Conservation (phyloP, 1,140 invertebrate genomes). For the Triops longicaudatus region DNA sequence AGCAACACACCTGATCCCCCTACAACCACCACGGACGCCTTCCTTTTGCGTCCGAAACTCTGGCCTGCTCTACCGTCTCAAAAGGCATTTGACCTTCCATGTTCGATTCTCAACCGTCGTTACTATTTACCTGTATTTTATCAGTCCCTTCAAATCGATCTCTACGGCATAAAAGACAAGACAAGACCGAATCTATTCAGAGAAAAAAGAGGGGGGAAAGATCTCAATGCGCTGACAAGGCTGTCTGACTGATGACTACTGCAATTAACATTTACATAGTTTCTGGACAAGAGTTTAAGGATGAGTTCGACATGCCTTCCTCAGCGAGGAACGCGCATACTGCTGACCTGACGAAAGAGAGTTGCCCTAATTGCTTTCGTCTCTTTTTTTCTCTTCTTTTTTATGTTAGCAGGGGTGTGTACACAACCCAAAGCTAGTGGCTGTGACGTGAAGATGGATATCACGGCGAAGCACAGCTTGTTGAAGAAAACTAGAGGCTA, state of each 20-base stretch:
- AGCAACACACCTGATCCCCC: too few species aligned
- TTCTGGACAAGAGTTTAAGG: slow-evolving; percentile 12
- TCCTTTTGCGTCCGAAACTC: neutral
- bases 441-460: slow-evolving; percentile 14
- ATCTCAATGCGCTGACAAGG: neutral
- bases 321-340: neutral
- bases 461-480: neutral
- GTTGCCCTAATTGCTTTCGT: slow-evolving; percentile 5
- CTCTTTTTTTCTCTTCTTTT: neutral
- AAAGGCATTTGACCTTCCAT: neutral
- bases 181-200: neutral
- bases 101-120: neutral
- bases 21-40: neutral
- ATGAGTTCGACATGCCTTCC: neutral
- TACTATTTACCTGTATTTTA: neutral
- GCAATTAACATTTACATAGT: slow-evolving; percentile 13
- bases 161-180: too few species aligned
- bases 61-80: neutral
- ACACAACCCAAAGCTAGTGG: slow-evolving; percentile 1
- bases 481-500: neutral
- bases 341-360: slow-evolving; percentile 14
- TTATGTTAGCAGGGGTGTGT: neutral
- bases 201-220: neutral
- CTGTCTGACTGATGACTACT: neutral
- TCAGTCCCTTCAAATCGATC: too few species aligned